These are phyloP conservation scores for Diabrotica balteata DNA, from an alignment of 2,888 invertebrate species.

Conservation along the genomic window DNA sequence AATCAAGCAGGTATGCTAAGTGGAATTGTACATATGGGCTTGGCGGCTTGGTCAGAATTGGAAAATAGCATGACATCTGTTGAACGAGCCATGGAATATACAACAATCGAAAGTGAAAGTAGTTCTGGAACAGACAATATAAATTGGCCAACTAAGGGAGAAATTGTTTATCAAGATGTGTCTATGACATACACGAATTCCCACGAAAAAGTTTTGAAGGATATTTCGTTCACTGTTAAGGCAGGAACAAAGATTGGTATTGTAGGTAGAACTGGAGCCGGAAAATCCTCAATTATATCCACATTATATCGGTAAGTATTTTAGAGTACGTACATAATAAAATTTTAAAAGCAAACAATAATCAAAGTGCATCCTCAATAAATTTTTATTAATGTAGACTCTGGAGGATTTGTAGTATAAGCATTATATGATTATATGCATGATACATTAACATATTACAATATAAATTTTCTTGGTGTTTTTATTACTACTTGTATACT, in stretches of 20 bases:
- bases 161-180: constrained; percentile 67
- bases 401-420: no score
- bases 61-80: constrained; percentile 86
- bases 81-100: constrained; percentile 72
- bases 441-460: no score
- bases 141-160: constrained; percentile 77
- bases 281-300: constrained; percentile 78
- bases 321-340: background rate
- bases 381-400: no score
- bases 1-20: constrained; percentile 66
- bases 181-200: constrained; percentile 74
- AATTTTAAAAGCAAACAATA: background rate
- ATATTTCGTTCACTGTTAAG: constrained; percentile 71
- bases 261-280: constrained; percentile 85
- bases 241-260: constrained; percentile 78
- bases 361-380: no score
- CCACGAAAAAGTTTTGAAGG: constrained; percentile 72
- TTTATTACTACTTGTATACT: no score
- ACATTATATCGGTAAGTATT: constrained; percentile 70
- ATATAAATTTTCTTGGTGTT: no score
- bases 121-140: constrained; percentile 61
- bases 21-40: constrained; percentile 68
- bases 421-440: no score
- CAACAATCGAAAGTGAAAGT: constrained; percentile 60
- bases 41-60: constrained; percentile 83